Percentiles rank a stretch among this genome's conserved stretches.
phyloP scores from a whole-genome alignment of 2,888 invertebrate species.

The Pandemis heparana region DNA sequence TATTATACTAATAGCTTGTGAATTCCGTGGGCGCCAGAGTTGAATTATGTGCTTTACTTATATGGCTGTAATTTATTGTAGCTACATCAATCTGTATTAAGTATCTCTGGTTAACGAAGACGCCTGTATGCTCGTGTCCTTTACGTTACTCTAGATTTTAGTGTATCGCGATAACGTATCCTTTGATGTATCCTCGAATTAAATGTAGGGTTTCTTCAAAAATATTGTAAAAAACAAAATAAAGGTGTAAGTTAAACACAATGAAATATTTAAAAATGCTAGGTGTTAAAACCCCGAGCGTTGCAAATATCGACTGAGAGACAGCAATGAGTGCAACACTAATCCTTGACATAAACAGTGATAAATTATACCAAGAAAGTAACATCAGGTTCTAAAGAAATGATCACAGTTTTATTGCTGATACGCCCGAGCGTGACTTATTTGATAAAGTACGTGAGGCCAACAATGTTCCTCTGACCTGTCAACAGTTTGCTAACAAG shows the following conservation, averaged over 20 bases:
- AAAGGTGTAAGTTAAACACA: no score
- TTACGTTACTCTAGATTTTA: no score
- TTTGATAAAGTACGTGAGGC: not conserved
- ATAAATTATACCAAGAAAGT: not conserved
- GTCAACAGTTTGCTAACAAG: not conserved
- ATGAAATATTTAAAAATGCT: no score
- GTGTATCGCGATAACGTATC: no score
- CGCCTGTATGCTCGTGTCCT: no score
- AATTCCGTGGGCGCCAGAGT: slow-evolving; percentile 9
- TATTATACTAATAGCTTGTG: not conserved
- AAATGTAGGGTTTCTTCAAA: no score
- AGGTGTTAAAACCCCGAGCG: no score
- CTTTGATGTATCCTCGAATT: no score
- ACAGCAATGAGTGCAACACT: no score
- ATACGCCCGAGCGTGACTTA: not conserved
- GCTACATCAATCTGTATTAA: not conserved
- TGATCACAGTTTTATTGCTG: not conserved
- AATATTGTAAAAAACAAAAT: no score
- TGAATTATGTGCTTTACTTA: slow-evolving; percentile 30
- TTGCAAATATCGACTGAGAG: no score
- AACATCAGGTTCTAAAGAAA: not conserved
- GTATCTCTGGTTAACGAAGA: not conserved
- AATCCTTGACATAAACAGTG: not conserved
- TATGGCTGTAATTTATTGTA: not conserved
- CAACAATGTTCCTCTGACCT: slow-evolving; percentile 1